Base-by-base conservation (phyloP, 2,113 vertebrate species). In the Stegostoma tigrinum region DNA sequence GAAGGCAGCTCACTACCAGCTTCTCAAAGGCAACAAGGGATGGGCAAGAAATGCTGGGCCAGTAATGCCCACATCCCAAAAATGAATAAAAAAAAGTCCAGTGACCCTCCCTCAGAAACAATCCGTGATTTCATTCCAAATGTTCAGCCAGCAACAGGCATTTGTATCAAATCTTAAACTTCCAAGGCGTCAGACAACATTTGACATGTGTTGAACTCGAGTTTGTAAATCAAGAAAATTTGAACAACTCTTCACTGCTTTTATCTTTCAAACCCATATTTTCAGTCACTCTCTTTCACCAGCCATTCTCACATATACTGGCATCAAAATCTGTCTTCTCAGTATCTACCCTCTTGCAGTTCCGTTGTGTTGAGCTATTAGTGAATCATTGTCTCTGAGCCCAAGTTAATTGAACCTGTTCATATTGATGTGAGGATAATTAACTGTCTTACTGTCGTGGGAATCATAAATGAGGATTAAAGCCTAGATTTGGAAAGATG, bases 401-500 rank as follows among this genome's bases (percentile, higher is more conserved):
- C 55, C 52, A 89, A 27, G 48, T 10, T 89, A 52, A 89, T 61
- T 89, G 86, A 89, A 89, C 86, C 86, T 61, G 27, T 89, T 89
- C 86, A 89, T 10, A 61, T 30, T 89, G 86, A 61, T 89, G 86
- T 30, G 10, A 61, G 86, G 24, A 89, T 89, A 89, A 89, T 89
- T 89, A 89, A 34, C 52, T 52, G 27, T 34, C 86, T 48, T 89
- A 27, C 30, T 55, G 52, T 61, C 24, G 86, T 89, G 86, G 48
- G 52, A 89, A 89, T 61, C 55, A 89, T 27, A 89, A 61, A 89
- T 89, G 48, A 89, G 52, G 86, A 34, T 89, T 89, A 12, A 30
- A 89, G 86, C 86, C 86, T 89, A 61, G 42, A 48, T 89, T 89
- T 89, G 86, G 86, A 61, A 87, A 34, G 48, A 89, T 27, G 27